A percentile compares a stretch with the other conserved stretches of the same genome.
These are phyloP conservation scores for Brachionichthys hirsutus DNA, from an alignment of 2,113 vertebrate species.

Conservation along the genomic window DNA sequence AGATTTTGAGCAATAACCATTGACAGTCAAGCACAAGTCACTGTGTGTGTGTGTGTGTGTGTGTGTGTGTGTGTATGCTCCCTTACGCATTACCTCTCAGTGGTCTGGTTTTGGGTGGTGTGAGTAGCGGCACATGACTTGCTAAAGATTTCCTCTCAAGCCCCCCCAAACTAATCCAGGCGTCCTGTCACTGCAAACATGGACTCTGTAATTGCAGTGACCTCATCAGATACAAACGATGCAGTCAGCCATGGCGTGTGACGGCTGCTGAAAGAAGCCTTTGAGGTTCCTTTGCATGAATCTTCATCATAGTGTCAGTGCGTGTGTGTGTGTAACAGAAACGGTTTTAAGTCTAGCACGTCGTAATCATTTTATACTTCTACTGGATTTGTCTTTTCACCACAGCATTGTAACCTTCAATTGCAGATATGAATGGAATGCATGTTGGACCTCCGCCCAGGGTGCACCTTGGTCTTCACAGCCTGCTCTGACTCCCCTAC, in stretches of 20 bases:
- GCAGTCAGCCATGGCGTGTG: conserved; percentile 30
- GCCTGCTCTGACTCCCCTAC: conserved; percentile 4
- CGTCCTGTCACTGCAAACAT: conserved; percentile 39
- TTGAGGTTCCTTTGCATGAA: conserved; percentile 30
- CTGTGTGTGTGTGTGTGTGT: conserved; percentile 18
- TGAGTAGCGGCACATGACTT: conserved; percentile 15
- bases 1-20: not conserved
- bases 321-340: conserved; percentile 13
- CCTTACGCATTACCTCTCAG: conserved; percentile 56
- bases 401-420: conserved; percentile 46
- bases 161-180: conserved; percentile 32
- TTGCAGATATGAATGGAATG: conserved; percentile 67
- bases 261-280: conserved; percentile 38
- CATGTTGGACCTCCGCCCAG: conserved; percentile 48
- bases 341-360: conserved; percentile 15
- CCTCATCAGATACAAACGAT: conserved; percentile 41
- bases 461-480: conserved; percentile 49
- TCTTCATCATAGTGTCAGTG: conserved; percentile 44
- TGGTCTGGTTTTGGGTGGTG: conserved; percentile 22
- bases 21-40: not conserved
- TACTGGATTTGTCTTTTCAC: conserved; percentile 36
- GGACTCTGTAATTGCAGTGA: conserved; percentile 51
- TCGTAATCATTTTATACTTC: conserved; percentile 28
- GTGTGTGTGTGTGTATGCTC: conserved; percentile 34
- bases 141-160: conserved; percentile 22